phyloP scores from a whole-genome alignment of 2,888 invertebrate genomes.

The Malthinus seriepunctatus region DNA sequence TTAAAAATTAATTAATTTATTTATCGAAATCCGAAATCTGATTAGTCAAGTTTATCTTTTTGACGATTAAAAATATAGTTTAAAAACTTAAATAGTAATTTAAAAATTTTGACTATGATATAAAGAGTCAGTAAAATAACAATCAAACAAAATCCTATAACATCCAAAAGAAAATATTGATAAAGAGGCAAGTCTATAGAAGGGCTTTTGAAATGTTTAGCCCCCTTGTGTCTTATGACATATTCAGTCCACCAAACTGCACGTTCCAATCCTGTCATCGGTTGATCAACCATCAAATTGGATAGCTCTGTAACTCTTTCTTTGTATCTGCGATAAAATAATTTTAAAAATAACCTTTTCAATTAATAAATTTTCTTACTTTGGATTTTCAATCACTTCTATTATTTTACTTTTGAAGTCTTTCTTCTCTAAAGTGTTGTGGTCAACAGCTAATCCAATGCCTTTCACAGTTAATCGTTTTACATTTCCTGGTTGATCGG shows the following conservation, averaged over 20 bases:
- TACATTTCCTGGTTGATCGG: not conserved
- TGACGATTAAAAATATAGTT: too few species aligned
- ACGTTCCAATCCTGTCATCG: not conserved
- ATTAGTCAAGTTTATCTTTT: too few species aligned
- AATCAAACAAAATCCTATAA: not conserved
- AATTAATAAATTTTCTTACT: not conserved
- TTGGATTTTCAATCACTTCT: not conserved
- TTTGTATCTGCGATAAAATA: not conserved
- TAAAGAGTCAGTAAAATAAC: not conserved
- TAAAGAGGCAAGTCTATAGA: not conserved
- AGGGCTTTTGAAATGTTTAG: not conserved
- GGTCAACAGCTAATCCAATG: not conserved
- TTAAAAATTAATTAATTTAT: too few species aligned
- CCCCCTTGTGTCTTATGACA: not conserved
- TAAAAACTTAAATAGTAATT: not conserved
- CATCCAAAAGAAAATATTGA: not conserved
- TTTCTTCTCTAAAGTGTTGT: not conserved
- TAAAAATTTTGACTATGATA: not conserved
- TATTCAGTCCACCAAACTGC: not conserved
- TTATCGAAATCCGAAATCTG: too few species aligned
- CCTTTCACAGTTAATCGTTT: not conserved
- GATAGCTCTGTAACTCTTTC: not conserved
- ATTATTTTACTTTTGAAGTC: not conserved
- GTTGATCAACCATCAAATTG: not conserved
- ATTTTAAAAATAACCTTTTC: not conserved